Base-by-base conservation (phyloP, 2,888 invertebrate genomes). In the Lepidocyrtinus sp. region DNA sequence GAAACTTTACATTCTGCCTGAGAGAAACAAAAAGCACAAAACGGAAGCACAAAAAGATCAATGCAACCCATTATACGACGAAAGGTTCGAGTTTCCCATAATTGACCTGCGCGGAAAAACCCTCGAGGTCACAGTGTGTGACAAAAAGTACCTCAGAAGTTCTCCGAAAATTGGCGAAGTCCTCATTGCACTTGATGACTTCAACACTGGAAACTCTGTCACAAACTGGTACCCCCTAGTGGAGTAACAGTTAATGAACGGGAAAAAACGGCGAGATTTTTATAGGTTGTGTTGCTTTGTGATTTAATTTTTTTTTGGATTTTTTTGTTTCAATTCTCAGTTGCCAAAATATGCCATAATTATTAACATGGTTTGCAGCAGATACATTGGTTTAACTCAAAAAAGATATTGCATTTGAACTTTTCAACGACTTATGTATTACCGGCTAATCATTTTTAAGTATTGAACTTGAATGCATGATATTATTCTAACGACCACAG, bases 1-100 rank as follows among this genome's bases (percentile, higher is more conserved):
- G 0, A 96, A 96, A 88, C 88, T 96, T 26, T 96, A 96, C 88
- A 90, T 96, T 84, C 90, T 96, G 81, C 96, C 96, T 0, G 95
- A 95, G 74, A 92, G 95, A 74, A 92, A 94, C 64, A 95, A 95
- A 89, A 96, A 96, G 89, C 92, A 96, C 62, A 96, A 96, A 90
- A 96, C 96, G 15, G 91, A 91, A 85, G 94, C 87, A 1, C 67
- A 75, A 26, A 87, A 86, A 72, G 87, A 87, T 82, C 85, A 87
- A 63, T 84, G 84, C 67, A 83, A 86, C 72, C 87, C 83, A 1
- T 21, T 82, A 0, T 86, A 84, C 64, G 87, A 87, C 68, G 85
- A 86, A 59, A 75, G 84, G 65, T 87, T 87, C 59, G 87, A 87
- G 46, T 87, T 87, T 64, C 86, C 87, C 1, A 46, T 86, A 0